Evolutionary conservation across 2,113 vertebrate species (phyloP).

Genomic region (Rhynchomys soricoides): DNA sequence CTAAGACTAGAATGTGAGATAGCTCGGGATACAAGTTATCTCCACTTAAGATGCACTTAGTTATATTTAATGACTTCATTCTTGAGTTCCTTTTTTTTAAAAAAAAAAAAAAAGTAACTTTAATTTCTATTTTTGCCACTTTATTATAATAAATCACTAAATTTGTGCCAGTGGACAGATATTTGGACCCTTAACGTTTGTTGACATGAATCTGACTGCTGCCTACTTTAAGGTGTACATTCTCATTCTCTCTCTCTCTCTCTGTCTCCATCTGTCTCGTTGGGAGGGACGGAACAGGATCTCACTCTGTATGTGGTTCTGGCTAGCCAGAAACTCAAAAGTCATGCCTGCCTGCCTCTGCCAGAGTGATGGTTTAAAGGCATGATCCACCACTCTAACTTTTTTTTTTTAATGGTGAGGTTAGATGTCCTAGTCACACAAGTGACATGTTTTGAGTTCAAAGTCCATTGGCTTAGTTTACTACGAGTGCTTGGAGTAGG

Average conservation of each 20-base stretch:
- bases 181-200: not conserved
- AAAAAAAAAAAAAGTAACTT: conserved; percentile 23
- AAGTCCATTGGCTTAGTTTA: not conserved
- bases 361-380: not conserved
- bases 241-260: not conserved
- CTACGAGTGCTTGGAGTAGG: not conserved
- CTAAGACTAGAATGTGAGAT: not conserved
- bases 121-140: not conserved
- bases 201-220: not conserved
- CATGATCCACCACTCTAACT: not conserved
- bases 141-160: conserved; percentile 51
- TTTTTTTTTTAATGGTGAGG: not conserved
- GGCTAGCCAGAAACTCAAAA: not conserved
- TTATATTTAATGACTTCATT: not conserved
- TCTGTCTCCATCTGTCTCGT: not conserved
- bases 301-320: not conserved
- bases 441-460: not conserved
- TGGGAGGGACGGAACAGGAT: not conserved
- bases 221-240: not conserved
- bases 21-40: not conserved
- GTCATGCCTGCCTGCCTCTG: not conserved
- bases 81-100: not conserved
- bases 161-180: conserved; percentile 23
- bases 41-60: not conserved
- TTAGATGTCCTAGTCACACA: not conserved